phyloP scores from a whole-genome alignment of 1,140 invertebrate species.

The Drosophila pseudoobscura region DNA sequence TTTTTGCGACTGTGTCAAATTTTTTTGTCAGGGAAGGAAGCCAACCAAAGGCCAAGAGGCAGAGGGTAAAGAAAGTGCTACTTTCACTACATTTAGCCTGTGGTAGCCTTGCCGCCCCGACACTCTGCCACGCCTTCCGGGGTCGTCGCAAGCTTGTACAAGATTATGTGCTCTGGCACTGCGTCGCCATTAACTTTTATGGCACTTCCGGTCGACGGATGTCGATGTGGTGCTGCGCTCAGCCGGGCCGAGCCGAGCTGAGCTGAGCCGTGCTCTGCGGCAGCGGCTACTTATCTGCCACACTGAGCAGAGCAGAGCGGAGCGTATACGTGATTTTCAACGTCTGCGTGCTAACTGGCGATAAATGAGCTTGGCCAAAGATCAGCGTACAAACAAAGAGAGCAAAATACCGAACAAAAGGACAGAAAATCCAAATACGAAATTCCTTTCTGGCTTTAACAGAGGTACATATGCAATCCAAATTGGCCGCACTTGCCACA shows the following conservation, averaged over 20 bases:
- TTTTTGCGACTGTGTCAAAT: slow-evolving; percentile 52
- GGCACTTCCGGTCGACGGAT: slow-evolving; percentile 80
- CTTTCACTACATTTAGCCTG: slow-evolving; percentile 69
- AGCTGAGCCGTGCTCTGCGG: neutral
- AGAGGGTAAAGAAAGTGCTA: slow-evolving; percentile 44
- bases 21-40: neutral
- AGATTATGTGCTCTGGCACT: slow-evolving; percentile 77
- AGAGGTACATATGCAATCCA: slow-evolving; percentile 5
- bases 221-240: slow-evolving; percentile 47
- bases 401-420: slow-evolving; percentile 2
- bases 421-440: neutral
- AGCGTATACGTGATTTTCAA: slow-evolving; percentile 74
- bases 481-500: slow-evolving; percentile 10
- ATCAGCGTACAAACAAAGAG: slow-evolving; percentile 19
- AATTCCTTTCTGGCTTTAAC: slow-evolving; percentile 4
- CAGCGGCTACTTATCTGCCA: slow-evolving; percentile 59
- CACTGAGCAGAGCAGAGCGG: slow-evolving; percentile 9
- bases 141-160: slow-evolving; percentile 66
- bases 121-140: slow-evolving; percentile 36
- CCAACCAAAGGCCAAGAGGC: neutral
- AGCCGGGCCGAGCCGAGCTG: neutral
- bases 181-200: slow-evolving; percentile 79
- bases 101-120: slow-evolving; percentile 23
- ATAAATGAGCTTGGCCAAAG: slow-evolving; percentile 48
- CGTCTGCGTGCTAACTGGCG: slow-evolving; percentile 61